These are phyloP conservation scores for Brachylomia viminalis DNA, from an alignment of 2,888 invertebrate genomes.

Conservation along the genomic window DNA sequence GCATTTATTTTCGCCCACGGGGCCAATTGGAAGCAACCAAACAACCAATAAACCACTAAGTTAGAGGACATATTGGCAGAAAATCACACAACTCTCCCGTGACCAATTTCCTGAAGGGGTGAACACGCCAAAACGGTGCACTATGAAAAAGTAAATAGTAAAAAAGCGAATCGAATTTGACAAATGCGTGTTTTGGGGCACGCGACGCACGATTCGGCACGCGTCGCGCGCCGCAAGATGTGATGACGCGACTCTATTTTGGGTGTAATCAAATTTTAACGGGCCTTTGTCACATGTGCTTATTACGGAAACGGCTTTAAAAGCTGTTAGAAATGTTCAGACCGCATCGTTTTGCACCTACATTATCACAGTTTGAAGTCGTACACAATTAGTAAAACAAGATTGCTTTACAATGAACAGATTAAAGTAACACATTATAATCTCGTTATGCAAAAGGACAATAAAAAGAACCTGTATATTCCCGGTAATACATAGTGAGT, in stretches of 20 bases:
- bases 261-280: slow-evolving; percentile 74
- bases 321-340: slow-evolving; percentile 48
- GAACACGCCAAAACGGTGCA: slow-evolving; percentile 74
- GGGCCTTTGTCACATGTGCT: slow-evolving; percentile 69
- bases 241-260: slow-evolving; percentile 71
- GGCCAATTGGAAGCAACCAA: slow-evolving; percentile 69
- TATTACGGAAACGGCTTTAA: slow-evolving; percentile 64
- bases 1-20: slow-evolving; percentile 70
- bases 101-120: slow-evolving; percentile 86
- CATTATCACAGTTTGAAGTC: slow-evolving; percentile 35
- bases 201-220: slow-evolving; percentile 83
- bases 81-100: slow-evolving; percentile 84
- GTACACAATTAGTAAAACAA: slow-evolving; percentile 23
- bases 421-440: slow-evolving; percentile 54
- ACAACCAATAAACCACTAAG: slow-evolving; percentile 83
- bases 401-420: slow-evolving; percentile 15
- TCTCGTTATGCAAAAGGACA: slow-evolving; percentile 40
- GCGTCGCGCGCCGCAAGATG: slow-evolving; percentile 74
- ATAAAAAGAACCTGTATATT: slow-evolving; percentile 40
- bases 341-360: slow-evolving; percentile 21
- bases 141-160: slow-evolving; percentile 84
- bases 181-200: slow-evolving; percentile 89
- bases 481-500: slow-evolving; percentile 48
- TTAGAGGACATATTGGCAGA: slow-evolving; percentile 86
- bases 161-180: slow-evolving; percentile 88